Base-by-base conservation (phyloP, 64 coral and sea anemone genomes). In the Hydrozoanthus tunicans region DNA sequence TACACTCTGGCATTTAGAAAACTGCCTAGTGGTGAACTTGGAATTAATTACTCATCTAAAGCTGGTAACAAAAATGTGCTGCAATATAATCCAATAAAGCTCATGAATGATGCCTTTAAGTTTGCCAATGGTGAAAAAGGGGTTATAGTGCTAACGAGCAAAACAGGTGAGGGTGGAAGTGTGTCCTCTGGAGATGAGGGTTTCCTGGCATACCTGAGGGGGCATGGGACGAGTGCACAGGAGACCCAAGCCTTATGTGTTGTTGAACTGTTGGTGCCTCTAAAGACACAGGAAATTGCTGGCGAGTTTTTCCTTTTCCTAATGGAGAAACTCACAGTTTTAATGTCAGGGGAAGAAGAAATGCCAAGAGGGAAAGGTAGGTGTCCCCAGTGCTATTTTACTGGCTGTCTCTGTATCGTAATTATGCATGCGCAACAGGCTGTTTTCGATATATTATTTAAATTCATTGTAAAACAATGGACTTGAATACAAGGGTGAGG, bases 261-360 rank as follows among this genome's bases (percentile, higher is more conserved):
- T 5, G 90, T 96, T 14, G 97, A 99, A 70, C 79, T 99, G 59
- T 43, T 99, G 9, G 25, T 59, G 9, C 64, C 56, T 23, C 56
- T 96, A 52, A 78, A 92, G 25, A 96, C 73, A 27, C 90, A 96
- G 4, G 53, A 27, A 53, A 9, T 96, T 61, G 78, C 92, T 32
- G 97, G 92, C 10, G 84, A 99, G 15, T 99, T 99, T 65, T 99
- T 99, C 70, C 73, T 99, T 70, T 86, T 92, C 58, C 32, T 99
- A 73, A 83, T 94, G 85, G 65, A 95, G 77, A 64, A 96, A 53
- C 80, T 99, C 3, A 95, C 94, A n/a, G 52, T 81, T 77, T 89
- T 99, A n/a, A 86, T 96, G 61, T 79, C 89, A 70, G 59, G 62
- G 6, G 77, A 11, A 9, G 58, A 90, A 54, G 51, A 81, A 82